A percentile compares a stretch with the other conserved stretches of the same genome.
These are phyloP conservation scores for Stenichneumon culpator DNA, from an alignment of 2,888 invertebrate species.

Conservation along the genomic window DNA sequence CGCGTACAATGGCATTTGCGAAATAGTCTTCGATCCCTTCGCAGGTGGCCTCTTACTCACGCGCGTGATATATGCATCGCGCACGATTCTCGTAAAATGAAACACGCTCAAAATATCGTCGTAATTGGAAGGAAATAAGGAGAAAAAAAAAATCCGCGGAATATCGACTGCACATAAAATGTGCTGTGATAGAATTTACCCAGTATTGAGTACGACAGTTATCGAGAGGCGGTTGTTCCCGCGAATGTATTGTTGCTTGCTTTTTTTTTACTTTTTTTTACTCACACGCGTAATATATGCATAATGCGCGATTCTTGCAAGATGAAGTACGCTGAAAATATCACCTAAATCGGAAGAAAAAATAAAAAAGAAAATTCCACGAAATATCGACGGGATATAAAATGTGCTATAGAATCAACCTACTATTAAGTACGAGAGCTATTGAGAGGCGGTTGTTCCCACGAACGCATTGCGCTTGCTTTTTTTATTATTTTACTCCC, in stretches of 20 bases:
- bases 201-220: background rate
- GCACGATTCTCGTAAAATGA: background rate
- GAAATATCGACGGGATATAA: background rate
- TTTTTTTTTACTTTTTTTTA: background rate
- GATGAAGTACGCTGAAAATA: background rate
- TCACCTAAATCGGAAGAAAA: no score
- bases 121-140: no score
- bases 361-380: background rate
- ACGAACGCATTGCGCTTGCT: background rate
- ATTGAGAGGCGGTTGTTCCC: background rate
- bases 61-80: background rate
- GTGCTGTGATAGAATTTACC: background rate
- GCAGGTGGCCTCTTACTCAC: constrained; percentile 22
- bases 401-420: background rate
- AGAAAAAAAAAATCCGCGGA: background rate
- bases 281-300: no score
- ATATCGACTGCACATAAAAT: background rate
- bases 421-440: background rate
- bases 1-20: constrained; percentile 13
- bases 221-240: background rate
- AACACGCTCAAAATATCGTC: background rate
- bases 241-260: background rate
- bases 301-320: background rate
- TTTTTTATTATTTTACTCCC: background rate
- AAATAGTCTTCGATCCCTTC: constrained; percentile 16